Percentiles rank a stretch among this genome's conserved stretches.
Conservation (phyloP, 2,113 vertebrate genomes). For the Brevimyrus niger region DNA sequence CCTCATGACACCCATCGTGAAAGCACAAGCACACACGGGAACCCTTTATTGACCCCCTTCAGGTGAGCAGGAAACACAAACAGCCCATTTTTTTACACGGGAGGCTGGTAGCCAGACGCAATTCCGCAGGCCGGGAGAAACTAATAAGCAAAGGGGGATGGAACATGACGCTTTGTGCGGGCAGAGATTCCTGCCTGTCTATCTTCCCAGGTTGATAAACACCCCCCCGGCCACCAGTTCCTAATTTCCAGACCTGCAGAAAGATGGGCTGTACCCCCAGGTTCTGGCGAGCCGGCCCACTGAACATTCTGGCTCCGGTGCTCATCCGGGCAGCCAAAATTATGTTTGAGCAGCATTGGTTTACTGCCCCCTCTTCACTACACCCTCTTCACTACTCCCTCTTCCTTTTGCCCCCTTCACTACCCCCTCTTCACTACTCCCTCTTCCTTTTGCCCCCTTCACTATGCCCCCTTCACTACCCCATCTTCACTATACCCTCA, state of each 20-base stretch:
- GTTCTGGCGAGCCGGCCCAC: no score
- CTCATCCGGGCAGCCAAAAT: not conserved
- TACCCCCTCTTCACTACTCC: not conserved
- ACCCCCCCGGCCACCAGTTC: not conserved
- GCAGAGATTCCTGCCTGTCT: not conserved
- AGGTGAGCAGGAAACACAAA: not conserved
- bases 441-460: not conserved
- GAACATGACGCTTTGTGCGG: not conserved
- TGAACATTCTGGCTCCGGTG: not conserved
- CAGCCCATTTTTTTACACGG: not conserved
- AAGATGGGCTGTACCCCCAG: not conserved
- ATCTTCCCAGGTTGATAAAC: not conserved
- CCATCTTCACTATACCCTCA: not conserved
- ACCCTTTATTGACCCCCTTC: not conserved
- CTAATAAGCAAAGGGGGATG: not conserved
- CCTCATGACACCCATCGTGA: not conserved
- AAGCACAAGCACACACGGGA: not conserved
- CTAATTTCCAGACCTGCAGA: not conserved
- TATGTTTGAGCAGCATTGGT: not conserved
- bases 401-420: not conserved
- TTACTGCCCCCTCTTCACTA: not conserved
- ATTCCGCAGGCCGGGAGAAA: not conserved
- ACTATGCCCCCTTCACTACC: not conserved
- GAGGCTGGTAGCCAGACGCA: not conserved
- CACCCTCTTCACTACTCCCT: not conserved